Evolutionary conservation across 2,797 vertebrate genomes (phyloP).

Genomic region (Falco peregrinus): DNA sequence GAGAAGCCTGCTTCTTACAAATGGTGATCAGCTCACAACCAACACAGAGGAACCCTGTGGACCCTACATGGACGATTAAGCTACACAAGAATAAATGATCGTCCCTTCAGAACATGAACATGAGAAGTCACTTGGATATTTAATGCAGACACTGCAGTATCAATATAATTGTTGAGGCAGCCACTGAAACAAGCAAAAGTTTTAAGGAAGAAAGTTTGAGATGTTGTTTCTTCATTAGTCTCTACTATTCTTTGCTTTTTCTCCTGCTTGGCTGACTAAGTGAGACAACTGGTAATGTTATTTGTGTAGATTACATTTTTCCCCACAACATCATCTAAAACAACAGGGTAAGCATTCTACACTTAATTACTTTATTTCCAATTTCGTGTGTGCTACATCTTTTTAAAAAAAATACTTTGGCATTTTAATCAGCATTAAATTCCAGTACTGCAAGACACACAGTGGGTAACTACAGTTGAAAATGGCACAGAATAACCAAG

Average conservation of each 20-base stretch:
- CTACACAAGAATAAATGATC: conserved; percentile 7
- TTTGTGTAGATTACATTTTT: background rate
- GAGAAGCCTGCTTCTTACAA: background rate
- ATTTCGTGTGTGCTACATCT: background rate
- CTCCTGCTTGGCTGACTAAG: background rate
- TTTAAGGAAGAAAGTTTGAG: background rate
- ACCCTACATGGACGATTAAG: conserved; percentile 32
- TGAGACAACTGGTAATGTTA: background rate
- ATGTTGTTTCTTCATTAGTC: background rate
- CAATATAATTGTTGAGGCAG: background rate
- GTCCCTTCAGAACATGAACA: background rate
- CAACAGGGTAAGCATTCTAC: background rate
- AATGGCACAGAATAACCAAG: background rate
- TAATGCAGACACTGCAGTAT: background rate
- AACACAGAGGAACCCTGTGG: conserved; percentile 18
- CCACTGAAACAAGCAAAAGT: background rate
- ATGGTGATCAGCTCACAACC: background rate
- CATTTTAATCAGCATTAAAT: background rate
- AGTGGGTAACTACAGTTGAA: background rate
- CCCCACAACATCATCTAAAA: background rate
- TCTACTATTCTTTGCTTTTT: background rate
- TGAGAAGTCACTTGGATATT: conserved; percentile 12
- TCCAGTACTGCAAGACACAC: background rate
- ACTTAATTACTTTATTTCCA: conserved; percentile 1
- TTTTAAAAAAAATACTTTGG: background rate